Evolutionary conservation across 2,113 vertebrate species (phyloP).

Genomic region (Butorides virescens): DNA sequence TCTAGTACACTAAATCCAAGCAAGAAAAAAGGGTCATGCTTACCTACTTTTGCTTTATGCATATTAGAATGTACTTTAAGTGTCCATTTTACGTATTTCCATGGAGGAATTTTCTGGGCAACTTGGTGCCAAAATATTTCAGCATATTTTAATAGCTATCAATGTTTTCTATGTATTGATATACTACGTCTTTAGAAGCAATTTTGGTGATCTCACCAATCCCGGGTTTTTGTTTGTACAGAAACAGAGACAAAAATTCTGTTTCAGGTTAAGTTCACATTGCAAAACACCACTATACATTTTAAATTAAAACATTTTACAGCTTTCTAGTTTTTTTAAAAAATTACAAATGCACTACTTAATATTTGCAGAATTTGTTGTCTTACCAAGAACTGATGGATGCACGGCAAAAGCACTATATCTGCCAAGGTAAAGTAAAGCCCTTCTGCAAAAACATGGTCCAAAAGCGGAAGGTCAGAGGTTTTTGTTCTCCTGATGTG

Average conservation of each 20-base stretch:
- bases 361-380: not conserved
- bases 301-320: not conserved
- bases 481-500: slow-evolving; percentile 89
- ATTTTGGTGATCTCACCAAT: not conserved
- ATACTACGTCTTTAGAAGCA: not conserved
- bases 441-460: slow-evolving; percentile 94
- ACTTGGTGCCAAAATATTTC: not conserved
- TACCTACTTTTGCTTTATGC: not conserved
- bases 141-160: not conserved
- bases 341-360: not conserved
- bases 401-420: slow-evolving; percentile 90
- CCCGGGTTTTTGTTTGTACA: not conserved
- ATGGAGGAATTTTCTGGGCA: not conserved
- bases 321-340: not conserved
- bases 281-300: not conserved
- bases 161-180: not conserved
- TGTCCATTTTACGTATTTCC: not conserved
- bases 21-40: not conserved
- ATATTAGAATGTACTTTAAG: not conserved
- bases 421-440: slow-evolving; percentile 96
- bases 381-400: slow-evolving; percentile 93
- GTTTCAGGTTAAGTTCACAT: not conserved
- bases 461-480: slow-evolving; percentile 84
- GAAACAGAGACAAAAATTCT: not conserved
- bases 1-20: not conserved